These are phyloP conservation scores for Lagopus leucura DNA, from an alignment of 2,113 vertebrate species.

Conservation along the genomic window DNA sequence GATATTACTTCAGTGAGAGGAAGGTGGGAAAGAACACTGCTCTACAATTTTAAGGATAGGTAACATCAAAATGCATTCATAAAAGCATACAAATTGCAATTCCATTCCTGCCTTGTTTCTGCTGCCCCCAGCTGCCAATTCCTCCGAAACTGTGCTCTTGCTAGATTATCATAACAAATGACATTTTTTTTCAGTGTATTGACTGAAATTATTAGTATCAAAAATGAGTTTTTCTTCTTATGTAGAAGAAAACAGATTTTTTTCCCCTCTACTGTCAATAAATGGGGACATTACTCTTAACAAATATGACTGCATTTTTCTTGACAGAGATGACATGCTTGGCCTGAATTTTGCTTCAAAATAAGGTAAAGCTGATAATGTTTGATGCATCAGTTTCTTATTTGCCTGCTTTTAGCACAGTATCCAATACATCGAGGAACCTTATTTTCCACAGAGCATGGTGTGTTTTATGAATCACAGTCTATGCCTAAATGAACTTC, in stretches of 20 bases:
- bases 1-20: background rate
- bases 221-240: background rate
- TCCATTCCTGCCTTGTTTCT: conserved; percentile 20
- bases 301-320: background rate
- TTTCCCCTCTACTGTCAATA: background rate
- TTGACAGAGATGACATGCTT: background rate
- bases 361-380: background rate
- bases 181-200: background rate
- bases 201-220: background rate
- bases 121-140: conserved; percentile 22
- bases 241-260: background rate
- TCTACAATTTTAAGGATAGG: background rate
- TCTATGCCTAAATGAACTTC: background rate
- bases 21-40: background rate
- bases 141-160: background rate
- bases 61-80: background rate
- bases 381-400: background rate
- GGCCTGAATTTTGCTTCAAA: background rate
- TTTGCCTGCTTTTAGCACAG: background rate
- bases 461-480: background rate
- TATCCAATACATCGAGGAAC: background rate
- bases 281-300: background rate
- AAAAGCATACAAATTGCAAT: background rate
- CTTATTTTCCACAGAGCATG: background rate
- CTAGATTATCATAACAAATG: background rate